A percentile compares a stretch with the other conserved stretches of the same genome.
phyloP scores from a whole-genome alignment of 2,797 vertebrate species.

The Antennarius maculatus region DNA sequence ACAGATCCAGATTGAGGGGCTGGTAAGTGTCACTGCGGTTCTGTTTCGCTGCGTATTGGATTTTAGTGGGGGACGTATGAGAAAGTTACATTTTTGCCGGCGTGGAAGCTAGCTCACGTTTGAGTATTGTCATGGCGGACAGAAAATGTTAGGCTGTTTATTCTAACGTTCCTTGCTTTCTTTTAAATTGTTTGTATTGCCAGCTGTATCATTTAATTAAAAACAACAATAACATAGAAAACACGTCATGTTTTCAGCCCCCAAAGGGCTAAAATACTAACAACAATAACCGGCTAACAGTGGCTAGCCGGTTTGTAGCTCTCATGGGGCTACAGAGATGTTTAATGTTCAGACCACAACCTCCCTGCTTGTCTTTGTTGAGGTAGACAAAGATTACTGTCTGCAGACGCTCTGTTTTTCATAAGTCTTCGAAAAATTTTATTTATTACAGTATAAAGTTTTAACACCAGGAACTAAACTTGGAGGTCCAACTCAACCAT shows the following conservation, averaged over 20 bases:
- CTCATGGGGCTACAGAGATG: background rate
- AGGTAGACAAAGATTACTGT: no score
- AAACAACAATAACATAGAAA: fast-evolving
- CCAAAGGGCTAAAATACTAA: background rate
- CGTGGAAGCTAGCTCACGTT: conserved; percentile 32
- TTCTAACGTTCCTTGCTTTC: background rate
- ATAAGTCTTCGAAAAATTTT: no score
- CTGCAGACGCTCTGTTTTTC: no score
- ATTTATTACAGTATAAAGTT: no score
- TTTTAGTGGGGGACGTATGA: fast-evolving
- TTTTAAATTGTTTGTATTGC: fast-evolving
- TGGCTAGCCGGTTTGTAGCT: background rate
- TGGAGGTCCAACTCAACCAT: no score
- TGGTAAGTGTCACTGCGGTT: conserved; percentile 62
- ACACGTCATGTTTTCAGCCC: fast-evolving
- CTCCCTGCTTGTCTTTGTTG: background rate
- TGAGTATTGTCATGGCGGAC: conserved; percentile 64
- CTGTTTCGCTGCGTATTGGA: fast-evolving
- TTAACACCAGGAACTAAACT: no score
- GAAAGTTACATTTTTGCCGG: background rate
- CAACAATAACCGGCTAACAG: conserved; percentile 4
- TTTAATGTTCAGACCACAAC: background rate
- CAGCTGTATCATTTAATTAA: fast-evolving
- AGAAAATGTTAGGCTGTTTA: background rate
- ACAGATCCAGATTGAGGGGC: conserved; percentile 80